Conservation (phyloP, 2,113 vertebrate genomes). For the Amazona vittata region DNA sequence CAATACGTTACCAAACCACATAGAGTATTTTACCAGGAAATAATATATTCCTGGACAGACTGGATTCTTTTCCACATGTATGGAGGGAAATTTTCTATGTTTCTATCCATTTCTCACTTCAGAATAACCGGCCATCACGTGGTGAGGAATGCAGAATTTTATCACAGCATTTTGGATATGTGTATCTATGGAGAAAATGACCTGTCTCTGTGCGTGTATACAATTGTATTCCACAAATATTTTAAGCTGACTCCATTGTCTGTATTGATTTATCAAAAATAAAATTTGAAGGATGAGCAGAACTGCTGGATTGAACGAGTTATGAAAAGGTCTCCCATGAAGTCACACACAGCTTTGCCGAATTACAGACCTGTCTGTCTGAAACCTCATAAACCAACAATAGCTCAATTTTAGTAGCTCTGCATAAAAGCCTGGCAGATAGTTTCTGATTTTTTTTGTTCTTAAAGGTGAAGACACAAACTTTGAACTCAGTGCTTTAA, state of each 20-base stretch:
- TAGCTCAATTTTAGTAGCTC: not conserved
- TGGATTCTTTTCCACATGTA: constrained; percentile 31
- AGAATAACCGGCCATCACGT: not conserved
- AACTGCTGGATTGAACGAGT: not conserved
- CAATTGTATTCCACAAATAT: not conserved
- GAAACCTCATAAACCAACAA: not conserved
- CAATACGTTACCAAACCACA: constrained; percentile 61
- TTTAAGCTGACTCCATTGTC: not conserved
- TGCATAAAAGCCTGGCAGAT: not conserved
- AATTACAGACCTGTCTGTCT: not conserved
- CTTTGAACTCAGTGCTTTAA: not conserved
- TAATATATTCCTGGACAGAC: constrained; percentile 51
- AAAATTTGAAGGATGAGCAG: not conserved
- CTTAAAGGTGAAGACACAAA: not conserved
- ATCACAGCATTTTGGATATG: not conserved
- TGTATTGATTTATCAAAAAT: not conserved
- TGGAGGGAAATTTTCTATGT: constrained; percentile 20
- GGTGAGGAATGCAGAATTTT: not conserved
- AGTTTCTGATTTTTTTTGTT: not conserved
- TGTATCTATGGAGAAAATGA: not conserved
- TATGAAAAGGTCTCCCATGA: not conserved
- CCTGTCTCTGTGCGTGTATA: not conserved
- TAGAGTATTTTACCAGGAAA: constrained; percentile 57
- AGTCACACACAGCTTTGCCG: not conserved
- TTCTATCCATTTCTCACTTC: constrained; percentile 11